Evolutionary conservation across 2,113 vertebrate genomes (phyloP), one percentile per base, ranked within the genome.

Genomic region (Semnopithecus entellus): DNA sequence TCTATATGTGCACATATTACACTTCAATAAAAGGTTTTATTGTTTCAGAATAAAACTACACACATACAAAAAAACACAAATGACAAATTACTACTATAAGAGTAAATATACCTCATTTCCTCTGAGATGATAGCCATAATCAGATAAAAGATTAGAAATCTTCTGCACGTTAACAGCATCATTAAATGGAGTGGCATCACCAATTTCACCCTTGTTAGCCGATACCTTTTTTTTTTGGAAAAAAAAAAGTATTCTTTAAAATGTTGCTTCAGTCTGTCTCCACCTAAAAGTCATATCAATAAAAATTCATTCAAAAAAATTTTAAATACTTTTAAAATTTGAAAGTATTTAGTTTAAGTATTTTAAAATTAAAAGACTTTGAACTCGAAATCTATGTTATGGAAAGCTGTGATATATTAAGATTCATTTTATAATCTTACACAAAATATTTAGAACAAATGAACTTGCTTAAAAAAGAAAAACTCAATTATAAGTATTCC

Each of bases 161-260:
- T 99, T 99, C 97, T 99, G 99, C 95, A 99, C 99, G 0, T 99
- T 99, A 90, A 99, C 99, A 3, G 99, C 99, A 50, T 99, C 99
- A 8, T 99, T 99, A 90, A 99, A 99, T 1, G 99, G 99, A 5
- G 99, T 99, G 50, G 99, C 99, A 40, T 99, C 99, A 30, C 99
- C 99, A 35, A 99, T 99, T 98, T 99, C 99, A 52, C 99, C 99
- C 98, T 99, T 99, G 98, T 99, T 99, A 30, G 99, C 99, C 0
- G 99, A 99, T 32, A 99, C 99, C 99, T 99, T 96, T 5, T 59
- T 61, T 25, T 27, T 12, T 43, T 43, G 40, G 13, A 27, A 48
- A 87, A 84, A 96, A 92, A 91, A 80, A 91, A 96, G 4, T 35
- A 17, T 1, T 66, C 40, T 75, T 89, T 95, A 90, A 85, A 94